Conservation (phyloP, 2,797 vertebrate genomes). For the Trachurus trachurus region DNA sequence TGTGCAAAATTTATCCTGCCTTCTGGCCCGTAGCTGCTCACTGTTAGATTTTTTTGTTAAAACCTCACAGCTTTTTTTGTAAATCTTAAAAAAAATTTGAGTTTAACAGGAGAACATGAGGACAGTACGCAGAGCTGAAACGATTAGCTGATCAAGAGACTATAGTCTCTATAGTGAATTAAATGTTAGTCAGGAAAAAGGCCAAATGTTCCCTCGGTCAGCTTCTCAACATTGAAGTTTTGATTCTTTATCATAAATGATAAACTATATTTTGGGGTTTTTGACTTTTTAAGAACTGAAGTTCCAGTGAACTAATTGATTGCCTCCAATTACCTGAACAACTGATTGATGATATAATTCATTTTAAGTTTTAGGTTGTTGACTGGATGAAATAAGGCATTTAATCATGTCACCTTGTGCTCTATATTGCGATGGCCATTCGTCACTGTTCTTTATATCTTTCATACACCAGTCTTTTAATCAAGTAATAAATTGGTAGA, state of each 20-base stretch:
- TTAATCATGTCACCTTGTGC: background rate
- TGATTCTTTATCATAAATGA: background rate
- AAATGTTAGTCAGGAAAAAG: background rate
- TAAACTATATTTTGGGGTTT: background rate
- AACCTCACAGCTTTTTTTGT: slow-evolving; percentile 17
- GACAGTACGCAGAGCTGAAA: background rate
- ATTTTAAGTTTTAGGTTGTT: background rate
- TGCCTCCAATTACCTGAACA: no score
- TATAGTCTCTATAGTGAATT: background rate
- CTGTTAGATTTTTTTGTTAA: slow-evolving; percentile 14
- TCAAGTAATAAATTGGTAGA: background rate
- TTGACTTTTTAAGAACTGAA: background rate
- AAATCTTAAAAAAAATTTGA: background rate
- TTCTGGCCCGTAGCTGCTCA: slow-evolving; percentile 19
- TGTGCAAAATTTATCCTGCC: slow-evolving; percentile 42
- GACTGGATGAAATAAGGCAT: background rate
- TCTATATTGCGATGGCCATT: background rate
- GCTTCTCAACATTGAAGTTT: background rate
- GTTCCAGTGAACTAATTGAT: background rate
- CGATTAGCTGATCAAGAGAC: background rate
- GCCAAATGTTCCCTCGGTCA: no score
- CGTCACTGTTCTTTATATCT: background rate
- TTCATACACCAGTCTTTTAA: background rate
- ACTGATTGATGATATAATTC: no score
- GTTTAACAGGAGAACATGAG: background rate